Conservation (phyloP, 2,888 invertebrate species). For the Orchesella flavescens region DNA sequence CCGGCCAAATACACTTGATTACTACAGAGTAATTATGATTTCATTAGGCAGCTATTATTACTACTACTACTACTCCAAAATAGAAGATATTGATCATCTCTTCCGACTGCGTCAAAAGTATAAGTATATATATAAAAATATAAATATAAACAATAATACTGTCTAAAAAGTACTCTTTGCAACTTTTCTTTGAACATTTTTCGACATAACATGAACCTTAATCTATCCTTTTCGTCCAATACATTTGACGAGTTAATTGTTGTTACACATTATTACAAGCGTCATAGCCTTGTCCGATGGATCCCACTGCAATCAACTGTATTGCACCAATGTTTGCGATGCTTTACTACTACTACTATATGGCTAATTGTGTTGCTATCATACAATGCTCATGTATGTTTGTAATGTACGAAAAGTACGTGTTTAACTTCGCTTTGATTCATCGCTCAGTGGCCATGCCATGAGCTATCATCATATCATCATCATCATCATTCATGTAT, state of each 20-base stretch:
- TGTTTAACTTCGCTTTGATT: not conserved
- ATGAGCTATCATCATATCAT: conserved; percentile 34
- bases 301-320: not conserved
- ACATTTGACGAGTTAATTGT: not conserved
- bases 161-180: too few relatives aligned
- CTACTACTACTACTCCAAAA: too few relatives aligned
- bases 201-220: too few relatives aligned
- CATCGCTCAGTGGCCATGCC: conserved; percentile 39
- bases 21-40: conserved; percentile 45
- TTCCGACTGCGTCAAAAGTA: conserved; percentile 22
- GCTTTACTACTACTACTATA: too few relatives aligned
- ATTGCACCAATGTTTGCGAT: not conserved
- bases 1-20: conserved; percentile 25
- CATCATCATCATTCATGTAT: conserved; percentile 10
- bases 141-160: not conserved
- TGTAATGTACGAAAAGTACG: too few relatives aligned
- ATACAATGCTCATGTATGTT: too few relatives aligned
- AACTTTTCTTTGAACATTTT: too few relatives aligned
- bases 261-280: not conserved
- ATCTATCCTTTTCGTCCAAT: not conserved
- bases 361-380: too few relatives aligned
- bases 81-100: conserved; percentile 44
- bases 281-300: too few relatives aligned
- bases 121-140: not conserved
- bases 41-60: conserved; percentile 45